phyloP scores from a whole-genome alignment of 2,888 invertebrate species.

The Callosobruchus maculatus region DNA sequence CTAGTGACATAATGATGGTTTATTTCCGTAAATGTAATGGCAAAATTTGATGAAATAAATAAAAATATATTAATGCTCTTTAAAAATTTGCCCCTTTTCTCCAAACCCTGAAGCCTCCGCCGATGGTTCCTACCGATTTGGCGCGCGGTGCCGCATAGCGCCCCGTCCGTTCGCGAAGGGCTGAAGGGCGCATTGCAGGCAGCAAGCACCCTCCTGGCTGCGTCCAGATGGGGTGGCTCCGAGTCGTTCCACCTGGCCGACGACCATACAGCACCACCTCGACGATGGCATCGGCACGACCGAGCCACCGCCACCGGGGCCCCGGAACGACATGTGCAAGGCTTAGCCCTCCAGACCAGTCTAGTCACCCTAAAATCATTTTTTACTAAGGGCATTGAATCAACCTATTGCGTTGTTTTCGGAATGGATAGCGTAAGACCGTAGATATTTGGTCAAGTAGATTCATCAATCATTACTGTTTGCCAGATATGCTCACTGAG shows the following conservation, averaged over 20 bases:
- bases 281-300: background rate
- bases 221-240: constrained; percentile 19
- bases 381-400: background rate
- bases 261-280: constrained; percentile 20
- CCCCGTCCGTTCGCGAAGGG: background rate
- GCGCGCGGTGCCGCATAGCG: background rate
- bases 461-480: too few species aligned
- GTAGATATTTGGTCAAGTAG: too few species aligned
- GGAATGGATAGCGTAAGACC: too few species aligned
- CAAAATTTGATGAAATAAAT: too few species aligned
- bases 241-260: constrained; percentile 26
- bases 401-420: background rate
- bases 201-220: constrained; percentile 19
- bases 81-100: background rate
- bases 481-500: too few species aligned
- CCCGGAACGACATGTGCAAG: constrained; percentile 12
- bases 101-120: background rate
- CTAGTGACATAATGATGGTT: too few species aligned
- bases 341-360: constrained; percentile 21
- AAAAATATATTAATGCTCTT: too few species aligned
- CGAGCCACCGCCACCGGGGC: background rate
- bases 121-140: background rate
- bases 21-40: too few species aligned
- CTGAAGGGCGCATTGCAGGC: constrained; percentile 4
- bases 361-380: constrained; percentile 17